phyloP scores from a whole-genome alignment of 2,113 vertebrate genomes.

The Isurus oxyrinchus region DNA sequence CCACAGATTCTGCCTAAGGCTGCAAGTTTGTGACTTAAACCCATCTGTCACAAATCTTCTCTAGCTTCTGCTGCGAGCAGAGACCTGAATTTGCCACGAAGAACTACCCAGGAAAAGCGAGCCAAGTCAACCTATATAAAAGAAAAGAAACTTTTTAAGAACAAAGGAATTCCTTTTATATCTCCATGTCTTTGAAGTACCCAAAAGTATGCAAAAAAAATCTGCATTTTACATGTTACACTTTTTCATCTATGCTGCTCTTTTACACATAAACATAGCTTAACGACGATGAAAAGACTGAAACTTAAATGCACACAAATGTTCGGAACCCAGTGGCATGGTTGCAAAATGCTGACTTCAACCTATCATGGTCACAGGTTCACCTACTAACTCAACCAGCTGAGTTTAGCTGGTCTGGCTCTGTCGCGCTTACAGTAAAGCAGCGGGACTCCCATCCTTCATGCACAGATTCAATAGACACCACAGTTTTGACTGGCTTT shows the following conservation, averaged over 20 bases:
- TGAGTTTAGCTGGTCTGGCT: neutral
- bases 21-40: conserved; percentile 89
- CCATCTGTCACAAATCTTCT: conserved; percentile 95
- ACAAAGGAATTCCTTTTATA: conserved; percentile 27
- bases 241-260: neutral
- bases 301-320: neutral
- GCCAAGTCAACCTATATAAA: conserved; percentile 68
- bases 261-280: neutral
- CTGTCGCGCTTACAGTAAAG: neutral
- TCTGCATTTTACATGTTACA: neutral
- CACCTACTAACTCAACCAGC: neutral
- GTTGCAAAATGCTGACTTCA: neutral
- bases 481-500: neutral
- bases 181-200: neutral
- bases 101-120: conserved; percentile 74
- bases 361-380: neutral
- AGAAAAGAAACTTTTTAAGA: conserved; percentile 39
- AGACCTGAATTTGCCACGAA: conserved; percentile 70
- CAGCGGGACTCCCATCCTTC: neutral
- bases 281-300: conserved; percentile 1
- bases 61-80: conserved; percentile 74
- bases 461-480: neutral
- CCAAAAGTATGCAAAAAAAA: neutral
- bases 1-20: conserved; percentile 78
- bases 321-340: neutral